phyloP scores from a whole-genome alignment of 2,888 invertebrate genomes.

The Cheilosia grossa region DNA sequence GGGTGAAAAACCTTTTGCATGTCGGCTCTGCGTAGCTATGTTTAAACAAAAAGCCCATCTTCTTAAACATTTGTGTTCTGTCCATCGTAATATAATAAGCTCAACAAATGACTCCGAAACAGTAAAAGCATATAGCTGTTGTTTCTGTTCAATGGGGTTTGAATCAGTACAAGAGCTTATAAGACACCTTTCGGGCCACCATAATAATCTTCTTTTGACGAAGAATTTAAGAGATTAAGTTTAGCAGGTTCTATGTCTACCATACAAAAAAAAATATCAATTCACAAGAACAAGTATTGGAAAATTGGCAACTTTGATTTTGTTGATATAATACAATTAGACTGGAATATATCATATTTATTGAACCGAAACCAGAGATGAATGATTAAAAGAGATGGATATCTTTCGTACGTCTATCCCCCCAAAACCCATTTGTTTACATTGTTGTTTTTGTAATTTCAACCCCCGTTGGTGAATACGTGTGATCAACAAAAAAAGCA shows the following conservation, averaged over 20 bases:
- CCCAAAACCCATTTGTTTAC: no score
- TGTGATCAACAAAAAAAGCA: no score
- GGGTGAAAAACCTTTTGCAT: constrained; percentile 95
- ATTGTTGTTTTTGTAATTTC: no score
- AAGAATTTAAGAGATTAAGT: constrained; percentile 91
- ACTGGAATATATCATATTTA: constrained; percentile 68
- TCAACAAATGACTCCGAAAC: constrained; percentile 87
- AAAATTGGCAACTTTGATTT: constrained; percentile 71
- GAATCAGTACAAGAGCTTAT: constrained; percentile 94
- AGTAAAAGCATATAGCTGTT: constrained; percentile 91
- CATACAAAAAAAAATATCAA: constrained; percentile 34
- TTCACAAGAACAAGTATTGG: constrained; percentile 63
- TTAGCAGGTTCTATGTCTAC: constrained; percentile 15
- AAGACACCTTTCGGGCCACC: constrained; percentile 93
- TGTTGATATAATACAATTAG: constrained; percentile 70
- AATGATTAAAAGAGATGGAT: no score
- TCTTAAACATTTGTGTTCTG: constrained; percentile 93
- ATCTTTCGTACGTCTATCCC: no score
- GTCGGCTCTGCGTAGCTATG: constrained; percentile 94
- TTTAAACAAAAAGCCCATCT: constrained; percentile 96
- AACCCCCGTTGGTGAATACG: no score
- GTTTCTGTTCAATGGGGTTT: constrained; percentile 93
- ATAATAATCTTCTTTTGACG: constrained; percentile 93
- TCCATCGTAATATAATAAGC: constrained; percentile 94
- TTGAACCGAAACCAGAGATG: no score